phyloP scores from a whole-genome alignment of 1,140 invertebrate species.

The Stegodyphus mimosarum region DNA sequence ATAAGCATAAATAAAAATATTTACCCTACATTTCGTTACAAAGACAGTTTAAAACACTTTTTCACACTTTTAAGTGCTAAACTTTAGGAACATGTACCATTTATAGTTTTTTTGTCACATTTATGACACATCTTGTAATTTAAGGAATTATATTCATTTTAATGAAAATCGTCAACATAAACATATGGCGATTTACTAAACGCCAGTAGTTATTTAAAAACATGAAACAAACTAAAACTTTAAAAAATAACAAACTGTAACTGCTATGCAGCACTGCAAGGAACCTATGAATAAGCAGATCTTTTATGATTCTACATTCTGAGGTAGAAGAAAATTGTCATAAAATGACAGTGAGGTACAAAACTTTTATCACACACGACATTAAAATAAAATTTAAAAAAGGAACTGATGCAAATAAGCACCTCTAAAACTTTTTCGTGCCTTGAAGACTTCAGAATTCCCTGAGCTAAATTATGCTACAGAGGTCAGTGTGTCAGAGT shows the following conservation, averaged over 20 bases:
- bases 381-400: constrained; percentile 45
- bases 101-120: constrained; percentile 52
- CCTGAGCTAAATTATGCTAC: constrained; percentile 56
- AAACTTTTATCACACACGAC: constrained; percentile 51
- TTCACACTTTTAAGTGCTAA: constrained; percentile 57
- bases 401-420: constrained; percentile 54
- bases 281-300: constrained; percentile 21
- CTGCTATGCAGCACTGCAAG: constrained; percentile 50
- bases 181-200: background rate
- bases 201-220: background rate
- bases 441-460: constrained; percentile 53
- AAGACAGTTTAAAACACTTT: constrained; percentile 49
- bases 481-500: constrained; percentile 35
- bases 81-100: constrained; percentile 59
- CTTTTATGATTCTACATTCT: constrained; percentile 35
- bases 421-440: constrained; percentile 42
- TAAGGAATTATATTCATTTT: constrained; percentile 48
- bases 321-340: constrained; percentile 60
- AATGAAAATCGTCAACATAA: constrained; percentile 49
- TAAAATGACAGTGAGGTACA: constrained; percentile 54
- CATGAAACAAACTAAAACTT: constrained; percentile 5
- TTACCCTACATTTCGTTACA: constrained; percentile 51
- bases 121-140: constrained; percentile 46
- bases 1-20: constrained; percentile 49
- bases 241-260: constrained; percentile 43